These are phyloP conservation scores for Frankliniella intonsa DNA, from an alignment of 2,888 invertebrate species.

Conservation along the genomic window DNA sequence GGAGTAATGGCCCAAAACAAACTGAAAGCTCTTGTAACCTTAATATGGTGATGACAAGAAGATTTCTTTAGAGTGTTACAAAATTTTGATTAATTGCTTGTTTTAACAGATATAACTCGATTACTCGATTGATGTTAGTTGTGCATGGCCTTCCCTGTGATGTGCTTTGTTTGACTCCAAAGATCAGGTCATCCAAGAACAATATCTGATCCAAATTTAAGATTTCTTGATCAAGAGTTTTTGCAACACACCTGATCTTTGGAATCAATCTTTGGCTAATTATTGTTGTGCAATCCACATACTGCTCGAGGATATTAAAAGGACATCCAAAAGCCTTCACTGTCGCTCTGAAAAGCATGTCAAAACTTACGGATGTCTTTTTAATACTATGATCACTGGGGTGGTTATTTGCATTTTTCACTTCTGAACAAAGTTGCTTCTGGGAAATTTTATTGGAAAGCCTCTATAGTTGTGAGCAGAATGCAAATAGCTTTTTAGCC, in stretches of 20 bases:
- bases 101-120: not conserved
- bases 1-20: too few relatives aligned
- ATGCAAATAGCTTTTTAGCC: constrained; percentile 20
- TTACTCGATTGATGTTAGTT: not conserved
- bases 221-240: not conserved
- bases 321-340: not conserved
- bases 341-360: not conserved
- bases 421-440: not conserved
- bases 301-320: not conserved
- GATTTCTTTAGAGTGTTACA: constrained; percentile 32
- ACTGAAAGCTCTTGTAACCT: not conserved
- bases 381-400: not conserved
- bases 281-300: not conserved
- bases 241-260: not conserved
- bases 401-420: not conserved
- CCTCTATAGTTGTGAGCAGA: not conserved
- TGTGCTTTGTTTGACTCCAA: not conserved
- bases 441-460: not conserved
- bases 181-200: not conserved
- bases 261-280: not conserved
- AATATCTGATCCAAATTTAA: not conserved
- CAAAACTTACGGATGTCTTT: not conserved
- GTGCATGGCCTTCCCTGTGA: constrained; percentile 17
- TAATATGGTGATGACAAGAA: not conserved
- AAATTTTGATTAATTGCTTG: not conserved